phyloP scores from a whole-genome alignment of 2,888 invertebrate genomes.

The Cataglyphis livida region DNA sequence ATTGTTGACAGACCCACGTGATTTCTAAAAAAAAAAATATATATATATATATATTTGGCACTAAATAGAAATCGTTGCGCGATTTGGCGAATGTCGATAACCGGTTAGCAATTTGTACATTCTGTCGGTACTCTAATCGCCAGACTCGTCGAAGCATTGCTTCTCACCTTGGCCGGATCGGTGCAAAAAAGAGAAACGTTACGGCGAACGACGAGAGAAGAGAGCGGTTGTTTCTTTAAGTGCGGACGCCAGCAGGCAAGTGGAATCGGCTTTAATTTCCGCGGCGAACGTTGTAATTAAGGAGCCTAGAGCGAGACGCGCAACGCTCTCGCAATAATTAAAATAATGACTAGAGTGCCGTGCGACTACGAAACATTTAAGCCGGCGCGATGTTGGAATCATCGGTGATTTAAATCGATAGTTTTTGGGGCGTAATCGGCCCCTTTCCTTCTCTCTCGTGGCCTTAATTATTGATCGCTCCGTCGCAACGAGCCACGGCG shows the following conservation, averaged over 20 bases:
- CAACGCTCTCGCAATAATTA: conserved; percentile 78
- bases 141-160: conserved; percentile 67
- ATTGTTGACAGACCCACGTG: no score
- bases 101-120: conserved; percentile 46
- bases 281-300: conserved; percentile 77
- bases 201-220: conserved; percentile 62
- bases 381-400: conserved; percentile 65
- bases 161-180: conserved; percentile 65
- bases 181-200: conserved; percentile 51
- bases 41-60: conserved; percentile 6
- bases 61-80: neutral
- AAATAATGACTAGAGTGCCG: conserved; percentile 77
- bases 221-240: conserved; percentile 66
- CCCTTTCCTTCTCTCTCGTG: conserved; percentile 47
- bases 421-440: conserved; percentile 58
- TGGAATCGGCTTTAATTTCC: conserved; percentile 73
- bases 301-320: conserved; percentile 69
- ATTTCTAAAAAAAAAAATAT: no score
- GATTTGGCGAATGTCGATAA: conserved; percentile 28
- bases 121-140: conserved; percentile 44
- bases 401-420: conserved; percentile 76
- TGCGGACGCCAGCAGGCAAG: conserved; percentile 70
- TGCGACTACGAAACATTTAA: conserved; percentile 69
- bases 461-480: conserved; percentile 76
- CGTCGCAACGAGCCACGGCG: conserved; percentile 64